phyloP scores from a whole-genome alignment of 2,888 invertebrate species.

The Drosophila subquinaria region DNA sequence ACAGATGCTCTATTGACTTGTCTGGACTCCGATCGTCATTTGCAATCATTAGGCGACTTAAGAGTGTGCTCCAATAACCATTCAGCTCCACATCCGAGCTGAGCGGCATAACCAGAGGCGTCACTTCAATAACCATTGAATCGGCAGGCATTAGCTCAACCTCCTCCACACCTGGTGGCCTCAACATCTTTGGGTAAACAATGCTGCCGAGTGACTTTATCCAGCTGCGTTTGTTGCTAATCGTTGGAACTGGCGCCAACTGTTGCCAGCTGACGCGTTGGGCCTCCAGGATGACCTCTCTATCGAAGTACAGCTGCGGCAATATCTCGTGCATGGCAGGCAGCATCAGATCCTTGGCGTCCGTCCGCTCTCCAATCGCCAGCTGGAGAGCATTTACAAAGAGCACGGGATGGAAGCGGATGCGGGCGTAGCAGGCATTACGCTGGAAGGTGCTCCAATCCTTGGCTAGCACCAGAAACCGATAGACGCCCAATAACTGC shows the following conservation, averaged over 20 bases:
- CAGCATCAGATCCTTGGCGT: constrained; percentile 88
- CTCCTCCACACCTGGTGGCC: constrained; percentile 1
- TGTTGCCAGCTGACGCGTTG: constrained; percentile 63
- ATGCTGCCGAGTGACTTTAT: constrained; percentile 24
- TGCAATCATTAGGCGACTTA: constrained; percentile 54
- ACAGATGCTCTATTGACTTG: background rate
- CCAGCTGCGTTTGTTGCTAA: constrained; percentile 47
- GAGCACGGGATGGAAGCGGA: constrained; percentile 90
- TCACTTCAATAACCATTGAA: constrained; percentile 51
- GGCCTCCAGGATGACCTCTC: constrained; percentile 55
- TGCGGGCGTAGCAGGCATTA: constrained; percentile 88
- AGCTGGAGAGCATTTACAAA: constrained; percentile 90
- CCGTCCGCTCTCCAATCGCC: constrained; percentile 88
- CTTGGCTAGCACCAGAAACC: constrained; percentile 85
- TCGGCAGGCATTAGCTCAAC: constrained; percentile 25
- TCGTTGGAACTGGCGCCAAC: constrained; percentile 35
- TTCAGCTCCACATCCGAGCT: constrained; percentile 64
- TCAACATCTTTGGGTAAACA: constrained; percentile 1
- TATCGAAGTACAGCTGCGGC: constrained; percentile 90
- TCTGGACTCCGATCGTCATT: constrained; percentile 21
- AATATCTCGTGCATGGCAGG: constrained; percentile 91
- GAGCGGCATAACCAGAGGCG: constrained; percentile 16
- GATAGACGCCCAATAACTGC: constrained; percentile 65
- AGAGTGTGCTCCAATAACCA: constrained; percentile 64
- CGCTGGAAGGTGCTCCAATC: constrained; percentile 88